phyloP scores from a whole-genome alignment of 1,140 invertebrate species.

The Scaptomyza montana region DNA sequence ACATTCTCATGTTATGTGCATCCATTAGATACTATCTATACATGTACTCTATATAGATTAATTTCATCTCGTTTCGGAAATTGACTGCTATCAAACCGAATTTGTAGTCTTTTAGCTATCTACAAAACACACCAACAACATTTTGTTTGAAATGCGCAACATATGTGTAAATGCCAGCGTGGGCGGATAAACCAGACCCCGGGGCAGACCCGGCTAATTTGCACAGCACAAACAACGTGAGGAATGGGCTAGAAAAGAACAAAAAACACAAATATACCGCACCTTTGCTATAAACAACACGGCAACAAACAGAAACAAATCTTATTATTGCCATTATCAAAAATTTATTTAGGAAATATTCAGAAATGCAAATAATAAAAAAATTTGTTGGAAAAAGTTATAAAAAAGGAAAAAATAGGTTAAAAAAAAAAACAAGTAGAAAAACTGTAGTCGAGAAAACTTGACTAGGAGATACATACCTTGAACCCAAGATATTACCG shows the following conservation, averaged over 20 bases:
- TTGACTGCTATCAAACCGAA: constrained; percentile 53
- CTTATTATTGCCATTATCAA: constrained; percentile 61
- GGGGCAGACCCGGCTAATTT: constrained; percentile 48
- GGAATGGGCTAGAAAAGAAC: background rate
- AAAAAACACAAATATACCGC: constrained; percentile 24
- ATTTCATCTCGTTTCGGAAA: constrained; percentile 39
- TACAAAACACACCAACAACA: constrained; percentile 21
- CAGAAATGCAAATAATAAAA: background rate
- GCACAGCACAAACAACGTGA: constrained; percentile 20
- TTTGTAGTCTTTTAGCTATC: constrained; percentile 65
- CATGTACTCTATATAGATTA: background rate
- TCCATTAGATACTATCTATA: background rate
- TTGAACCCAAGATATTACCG: too few relatives aligned
- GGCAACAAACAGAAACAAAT: constrained; percentile 43
- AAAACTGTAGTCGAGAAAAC: too few relatives aligned
- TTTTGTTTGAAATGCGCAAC: constrained; percentile 57
- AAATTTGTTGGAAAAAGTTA: background rate
- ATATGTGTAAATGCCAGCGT: constrained; percentile 45
- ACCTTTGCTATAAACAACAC: constrained; percentile 52
- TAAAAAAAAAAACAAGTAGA: too few relatives aligned
- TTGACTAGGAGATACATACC: too few relatives aligned
- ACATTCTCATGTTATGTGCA: background rate
- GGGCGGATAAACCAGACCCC: constrained; percentile 55
- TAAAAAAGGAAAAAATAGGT: background rate
- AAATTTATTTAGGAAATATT: constrained; percentile 31